phyloP scores from a whole-genome alignment of 2,113 vertebrate genomes.

The Bombycilla garrulus region DNA sequence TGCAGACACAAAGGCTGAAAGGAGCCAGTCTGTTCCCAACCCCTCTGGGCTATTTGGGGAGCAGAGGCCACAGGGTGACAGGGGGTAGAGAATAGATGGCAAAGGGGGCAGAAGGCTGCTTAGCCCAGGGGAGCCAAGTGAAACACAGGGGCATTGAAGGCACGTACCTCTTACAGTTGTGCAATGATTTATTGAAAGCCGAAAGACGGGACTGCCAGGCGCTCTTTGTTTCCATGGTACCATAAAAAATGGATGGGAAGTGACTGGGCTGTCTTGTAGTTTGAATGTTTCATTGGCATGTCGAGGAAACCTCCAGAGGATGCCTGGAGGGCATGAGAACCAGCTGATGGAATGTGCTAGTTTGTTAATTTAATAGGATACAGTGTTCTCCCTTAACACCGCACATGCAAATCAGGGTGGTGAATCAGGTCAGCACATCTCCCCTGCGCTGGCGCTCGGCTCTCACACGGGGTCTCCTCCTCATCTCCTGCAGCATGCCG shows the following conservation, averaged over 20 bases:
- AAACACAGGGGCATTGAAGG: not conserved
- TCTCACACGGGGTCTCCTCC: not conserved
- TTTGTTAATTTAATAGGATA: constrained; percentile 65
- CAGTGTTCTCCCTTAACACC: constrained; percentile 5
- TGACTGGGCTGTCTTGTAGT: constrained; percentile 57
- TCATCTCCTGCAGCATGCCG: not conserved
- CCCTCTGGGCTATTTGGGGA: not conserved
- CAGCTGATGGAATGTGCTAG: constrained; percentile 54
- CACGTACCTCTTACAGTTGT: not conserved
- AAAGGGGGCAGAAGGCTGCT: not conserved
- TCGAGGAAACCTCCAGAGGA: constrained; percentile 62
- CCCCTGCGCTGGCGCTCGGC: rapidly evolving
- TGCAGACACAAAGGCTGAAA: constrained; percentile 6
- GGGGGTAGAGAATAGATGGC: not conserved
- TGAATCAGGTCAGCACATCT: constrained; percentile 50
- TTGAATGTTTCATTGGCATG: constrained; percentile 61
- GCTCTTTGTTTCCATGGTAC: constrained; percentile 65
- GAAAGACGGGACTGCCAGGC: constrained; percentile 19
- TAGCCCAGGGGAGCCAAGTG: not conserved
- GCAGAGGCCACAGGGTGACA: not conserved
- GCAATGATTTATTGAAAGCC: constrained; percentile 54
- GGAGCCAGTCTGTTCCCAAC: not conserved
- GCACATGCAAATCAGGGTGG: constrained; percentile 23
- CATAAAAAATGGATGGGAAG: constrained; percentile 68
- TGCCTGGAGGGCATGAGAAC: constrained; percentile 61